Base-by-base conservation (phyloP, 2,113 vertebrate species). In the Leuciscus idus region DNA sequence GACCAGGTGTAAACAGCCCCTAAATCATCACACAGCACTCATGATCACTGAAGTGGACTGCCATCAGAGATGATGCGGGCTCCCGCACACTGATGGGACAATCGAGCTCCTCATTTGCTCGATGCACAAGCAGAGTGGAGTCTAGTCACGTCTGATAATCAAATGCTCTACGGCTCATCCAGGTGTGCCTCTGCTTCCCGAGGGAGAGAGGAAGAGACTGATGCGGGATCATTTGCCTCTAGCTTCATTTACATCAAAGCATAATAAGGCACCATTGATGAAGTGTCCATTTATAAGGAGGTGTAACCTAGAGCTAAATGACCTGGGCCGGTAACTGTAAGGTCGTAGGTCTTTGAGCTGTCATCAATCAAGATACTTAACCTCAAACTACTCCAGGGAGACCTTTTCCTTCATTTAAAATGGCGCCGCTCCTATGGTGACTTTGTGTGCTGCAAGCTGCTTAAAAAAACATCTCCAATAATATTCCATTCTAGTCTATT, bases 61-160 rank as follows among this genome's bases (percentile, higher is more conserved):
- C 59, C 39, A 48, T 81, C 78, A 81, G 78, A 81, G 59, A 6
- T 64, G 55, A 80, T 15, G 33, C 43, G 13, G 30, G 23, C 57
- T 80, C 33, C 1, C 36, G 59, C 8, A 48, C 59, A 81, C 61
- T 64, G 39, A 81, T 81, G 59, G 39, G 79, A 15, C 59, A 64
- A 48, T 81, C 61, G 0, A 80, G 79, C 30, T 57, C 28, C 79
- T 46, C n/a, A 28, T 48, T 81, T 61, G 77, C 77, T 61, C 19
- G 23, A 39, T 61, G 79, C 39, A 19, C 61, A 66, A 50, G 15
- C 12, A 6, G 6, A 64, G 39, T 64, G 26, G 12, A 81, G 48
- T 70, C 80, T 70, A 70, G 80, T 52, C 81, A 70, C 28, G 64
- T 83, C 15, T 83, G 81, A 19, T 55, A 70, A 83, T 83, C 81